Percentiles rank a stretch among this genome's conserved stretches.
These are phyloP conservation scores for Philonicus albiceps DNA, from an alignment of 2,888 invertebrate species.

Conservation along the genomic window DNA sequence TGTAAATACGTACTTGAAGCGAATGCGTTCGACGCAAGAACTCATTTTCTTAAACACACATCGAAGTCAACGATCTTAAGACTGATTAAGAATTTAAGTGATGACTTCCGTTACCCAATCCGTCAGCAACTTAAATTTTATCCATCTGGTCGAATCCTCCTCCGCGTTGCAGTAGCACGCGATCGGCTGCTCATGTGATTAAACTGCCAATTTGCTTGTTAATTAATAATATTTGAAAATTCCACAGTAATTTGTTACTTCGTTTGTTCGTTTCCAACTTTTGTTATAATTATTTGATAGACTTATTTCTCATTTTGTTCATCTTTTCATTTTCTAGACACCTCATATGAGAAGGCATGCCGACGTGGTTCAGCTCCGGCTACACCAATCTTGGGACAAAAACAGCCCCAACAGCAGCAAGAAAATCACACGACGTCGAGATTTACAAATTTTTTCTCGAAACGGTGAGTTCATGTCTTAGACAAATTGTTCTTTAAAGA, in stretches of 20 bases:
- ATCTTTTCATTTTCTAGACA: constrained; percentile 70
- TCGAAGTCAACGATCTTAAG: background rate
- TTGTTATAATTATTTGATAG: background rate
- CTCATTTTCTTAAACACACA: background rate
- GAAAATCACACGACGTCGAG: constrained; percentile 78
- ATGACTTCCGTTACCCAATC: background rate
- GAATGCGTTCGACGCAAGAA: background rate
- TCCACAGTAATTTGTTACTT: background rate
- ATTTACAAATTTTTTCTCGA: constrained; percentile 76
- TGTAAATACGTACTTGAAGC: background rate
- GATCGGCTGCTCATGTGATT: background rate
- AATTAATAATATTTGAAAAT: background rate
- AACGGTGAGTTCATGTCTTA: constrained; percentile 57
- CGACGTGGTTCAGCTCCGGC: constrained; percentile 84
- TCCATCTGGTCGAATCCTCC: background rate
- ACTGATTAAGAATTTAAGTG: constrained; percentile 18
- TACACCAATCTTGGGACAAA: constrained; percentile 78
- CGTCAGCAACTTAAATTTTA: background rate
- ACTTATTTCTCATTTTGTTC: background rate
- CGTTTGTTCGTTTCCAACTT: background rate
- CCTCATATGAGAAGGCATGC: constrained; percentile 91
- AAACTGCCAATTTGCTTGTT: background rate
- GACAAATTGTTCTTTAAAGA: background rate
- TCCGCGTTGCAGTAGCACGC: background rate
- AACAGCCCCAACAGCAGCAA: constrained; percentile 58